Conservation (phyloP, 2,113 vertebrate genomes). For the Crypturellus undulatus region DNA sequence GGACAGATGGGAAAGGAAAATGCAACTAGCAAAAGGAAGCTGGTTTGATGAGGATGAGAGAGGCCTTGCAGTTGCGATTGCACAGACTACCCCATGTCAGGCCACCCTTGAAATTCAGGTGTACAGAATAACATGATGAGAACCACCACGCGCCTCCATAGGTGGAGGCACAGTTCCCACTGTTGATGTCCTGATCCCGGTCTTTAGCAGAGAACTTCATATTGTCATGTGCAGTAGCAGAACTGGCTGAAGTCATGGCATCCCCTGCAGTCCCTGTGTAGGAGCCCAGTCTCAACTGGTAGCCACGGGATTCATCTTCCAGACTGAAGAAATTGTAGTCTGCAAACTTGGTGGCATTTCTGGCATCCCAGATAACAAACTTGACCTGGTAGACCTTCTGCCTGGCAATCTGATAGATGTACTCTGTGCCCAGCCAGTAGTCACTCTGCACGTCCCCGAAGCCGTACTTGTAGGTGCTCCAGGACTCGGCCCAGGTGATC, state of each 20-base stretch:
- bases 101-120: background rate
- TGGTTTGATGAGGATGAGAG: constrained; percentile 30
- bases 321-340: constrained; percentile 34
- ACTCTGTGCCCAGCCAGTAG: too few species aligned
- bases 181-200: background rate
- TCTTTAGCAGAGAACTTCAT: constrained; percentile 27
- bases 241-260: background rate
- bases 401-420: background rate
- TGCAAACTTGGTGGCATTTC: background rate
- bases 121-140: background rate
- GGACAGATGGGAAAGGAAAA: background rate
- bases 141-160: constrained; percentile 24
- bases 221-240: background rate
- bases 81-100: constrained; percentile 3
- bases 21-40: background rate
- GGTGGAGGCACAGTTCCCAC: background rate
- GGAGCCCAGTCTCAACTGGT: background rate
- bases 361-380: background rate
- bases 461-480: too few species aligned
- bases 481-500: too few species aligned
- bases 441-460: too few species aligned
- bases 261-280: background rate
- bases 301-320: background rate
- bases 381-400: constrained; percentile 36
- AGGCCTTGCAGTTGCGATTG: background rate